Evolutionary conservation across 2,797 vertebrate genomes (phyloP).

Genomic region (Cryptoblepharus egeriae): DNA sequence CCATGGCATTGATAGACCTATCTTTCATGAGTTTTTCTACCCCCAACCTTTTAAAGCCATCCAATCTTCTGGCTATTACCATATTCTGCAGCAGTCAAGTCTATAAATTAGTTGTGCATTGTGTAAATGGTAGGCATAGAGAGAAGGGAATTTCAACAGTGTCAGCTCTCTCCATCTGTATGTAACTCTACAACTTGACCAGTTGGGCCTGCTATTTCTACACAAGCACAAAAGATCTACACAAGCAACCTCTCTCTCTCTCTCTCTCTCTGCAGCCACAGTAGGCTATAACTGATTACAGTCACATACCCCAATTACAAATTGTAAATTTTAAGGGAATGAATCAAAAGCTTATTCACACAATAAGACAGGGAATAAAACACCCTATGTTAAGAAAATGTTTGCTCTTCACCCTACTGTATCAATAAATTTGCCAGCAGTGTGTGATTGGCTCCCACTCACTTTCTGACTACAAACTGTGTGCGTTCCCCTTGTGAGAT

Average conservation of each 20-base stretch:
- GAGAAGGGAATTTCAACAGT: neutral
- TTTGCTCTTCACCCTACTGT: neutral
- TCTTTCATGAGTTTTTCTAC: neutral
- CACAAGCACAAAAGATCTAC: neutral
- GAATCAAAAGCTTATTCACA: neutral
- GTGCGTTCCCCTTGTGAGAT: constrained; percentile 8
- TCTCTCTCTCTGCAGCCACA: too few species aligned
- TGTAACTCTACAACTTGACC: too few species aligned
- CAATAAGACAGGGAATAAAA: neutral
- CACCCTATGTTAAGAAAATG: neutral
- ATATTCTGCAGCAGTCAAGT: too few species aligned
- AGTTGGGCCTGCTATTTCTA: neutral
- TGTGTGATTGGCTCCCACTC: constrained; percentile 3
- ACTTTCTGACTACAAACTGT: neutral
- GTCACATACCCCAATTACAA: neutral
- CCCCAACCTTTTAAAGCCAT: neutral
- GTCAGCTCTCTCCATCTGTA: neutral
- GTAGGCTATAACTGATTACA: neutral
- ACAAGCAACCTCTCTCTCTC: too few species aligned
- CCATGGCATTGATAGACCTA: neutral
- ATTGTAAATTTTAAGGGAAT: neutral
- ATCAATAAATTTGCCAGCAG: constrained; percentile 6
- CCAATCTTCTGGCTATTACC: neutral
- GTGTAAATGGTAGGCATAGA: neutral
- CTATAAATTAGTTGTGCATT: too few species aligned